A percentile compares a stretch with the other conserved stretches of the same genome.
These are phyloP conservation scores for Drosophila infuscata DNA, from an alignment of 2,888 invertebrate species.

Conservation along the genomic window DNA sequence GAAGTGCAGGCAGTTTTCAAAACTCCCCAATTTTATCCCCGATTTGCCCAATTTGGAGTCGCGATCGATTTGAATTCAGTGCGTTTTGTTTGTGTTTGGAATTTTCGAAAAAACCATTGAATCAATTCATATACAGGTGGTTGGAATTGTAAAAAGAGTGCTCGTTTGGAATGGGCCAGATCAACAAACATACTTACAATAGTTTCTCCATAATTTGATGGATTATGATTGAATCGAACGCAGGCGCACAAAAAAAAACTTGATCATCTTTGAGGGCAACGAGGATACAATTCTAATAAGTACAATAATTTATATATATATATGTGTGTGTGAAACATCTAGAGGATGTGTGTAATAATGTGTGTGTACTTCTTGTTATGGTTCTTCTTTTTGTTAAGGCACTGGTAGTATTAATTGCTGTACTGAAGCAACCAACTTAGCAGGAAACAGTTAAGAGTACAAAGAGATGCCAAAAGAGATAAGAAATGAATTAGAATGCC, in stretches of 20 bases:
- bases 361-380: conserved; percentile 17
- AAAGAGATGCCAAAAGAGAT: conserved; percentile 8
- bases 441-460: conserved; percentile 26
- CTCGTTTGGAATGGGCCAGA: conserved; percentile 84
- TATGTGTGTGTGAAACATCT: conserved; percentile 17
- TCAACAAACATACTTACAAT: conserved; percentile 69
- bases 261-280: conserved; percentile 50
- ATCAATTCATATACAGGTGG: conserved; percentile 68
- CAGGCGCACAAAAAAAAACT: conserved; percentile 44
- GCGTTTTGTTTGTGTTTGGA: conserved; percentile 43
- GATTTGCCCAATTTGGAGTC: conserved; percentile 43
- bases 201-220: conserved; percentile 60
- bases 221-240: conserved; percentile 48
- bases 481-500: background rate
- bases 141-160: conserved; percentile 84
- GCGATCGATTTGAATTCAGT: conserved; percentile 82
- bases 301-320: conserved; percentile 10
- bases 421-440: conserved; percentile 48
- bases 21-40: conserved; percentile 20
- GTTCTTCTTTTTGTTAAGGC: conserved; percentile 61
- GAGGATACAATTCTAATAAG: conserved; percentile 17
- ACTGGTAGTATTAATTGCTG: conserved; percentile 75
- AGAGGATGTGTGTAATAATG: conserved; percentile 13
- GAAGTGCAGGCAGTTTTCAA: conserved; percentile 46
- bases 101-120: conserved; percentile 44